Percentiles rank a stretch among this genome's conserved stretches.
phyloP scores from a whole-genome alignment of 2,888 invertebrate species.

The Leptinotarsa peninsularis region DNA sequence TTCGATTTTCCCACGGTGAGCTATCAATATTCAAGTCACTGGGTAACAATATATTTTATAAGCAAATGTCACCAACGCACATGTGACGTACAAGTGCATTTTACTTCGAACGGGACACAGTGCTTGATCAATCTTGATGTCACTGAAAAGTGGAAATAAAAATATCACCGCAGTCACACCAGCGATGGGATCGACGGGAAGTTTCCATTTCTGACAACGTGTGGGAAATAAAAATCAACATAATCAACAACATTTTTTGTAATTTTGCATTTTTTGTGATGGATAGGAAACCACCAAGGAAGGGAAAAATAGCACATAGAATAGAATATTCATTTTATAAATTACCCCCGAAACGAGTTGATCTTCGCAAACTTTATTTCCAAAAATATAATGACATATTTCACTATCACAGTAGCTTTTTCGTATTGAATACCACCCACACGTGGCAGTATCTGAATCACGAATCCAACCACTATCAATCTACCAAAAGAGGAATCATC shows the following conservation, averaged over 20 bases:
- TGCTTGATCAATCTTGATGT: constrained; percentile 23
- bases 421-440: too few species aligned
- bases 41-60: constrained; percentile 40
- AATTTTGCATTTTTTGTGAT: background rate
- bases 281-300: too few species aligned
- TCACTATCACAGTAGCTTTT: too few species aligned
- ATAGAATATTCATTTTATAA: too few species aligned
- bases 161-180: background rate
- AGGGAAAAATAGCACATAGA: too few species aligned
- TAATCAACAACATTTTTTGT: too few species aligned
- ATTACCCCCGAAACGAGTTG: too few species aligned
- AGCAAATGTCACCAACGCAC: constrained; percentile 41
- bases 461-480: too few species aligned
- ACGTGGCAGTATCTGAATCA: too few species aligned
- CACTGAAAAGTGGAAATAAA: constrained; percentile 13
- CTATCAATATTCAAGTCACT: constrained; percentile 49
- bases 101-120: constrained; percentile 15
- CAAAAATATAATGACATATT: too few species aligned
- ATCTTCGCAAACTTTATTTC: too few species aligned
- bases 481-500: too few species aligned
- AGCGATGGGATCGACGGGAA: background rate
- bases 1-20: constrained; percentile 47
- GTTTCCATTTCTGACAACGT: background rate
- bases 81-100: constrained; percentile 28
- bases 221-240: background rate